Evolutionary conservation across 2,888 invertebrate genomes (phyloP), one percentile per base, ranked within the genome.

Genomic region (Resseliella maxima): DNA sequence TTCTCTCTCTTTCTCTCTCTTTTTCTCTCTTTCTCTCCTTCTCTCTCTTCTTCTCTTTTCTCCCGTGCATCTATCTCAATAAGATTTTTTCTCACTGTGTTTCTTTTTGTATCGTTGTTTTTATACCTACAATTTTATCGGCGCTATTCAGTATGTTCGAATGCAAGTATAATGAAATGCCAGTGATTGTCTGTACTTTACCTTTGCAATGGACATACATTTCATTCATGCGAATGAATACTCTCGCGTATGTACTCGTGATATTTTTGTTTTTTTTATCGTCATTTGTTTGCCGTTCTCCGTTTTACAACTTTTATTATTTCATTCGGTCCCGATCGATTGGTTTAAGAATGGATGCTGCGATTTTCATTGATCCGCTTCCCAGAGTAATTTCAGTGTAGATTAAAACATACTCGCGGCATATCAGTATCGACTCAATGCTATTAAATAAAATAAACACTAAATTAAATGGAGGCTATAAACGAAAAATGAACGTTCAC

Each of bases 391-490:
- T 72, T 35, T 72, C 72, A 72, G 35, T n/a, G 5, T 15, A 35
- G 72, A 72, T 72, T 72, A 72, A 72, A 59, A 50, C n/a, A 15
- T 72, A 72, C 72, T 72, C n/a, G 72, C 72, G 72, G 72, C 72
- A 72, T 24, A 59, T 24, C n/a, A 2, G 24, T 50, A 24, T 59
- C 27, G 27, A 59, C n/a, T 72, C 35, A 72, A 72, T 59, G 24
- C 59, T 24, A 59, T 59, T 59, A 59, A 59, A 59, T 24, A 59
- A 18, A 8, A 50, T 24, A 24, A 59, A 59, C n/a, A 72, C 12
- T 12, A 72, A 72, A 72, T 12, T 72, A 1, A 27, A 72, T 15
- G 0, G 72, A n/a, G 59, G 1, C 27, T 15, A 31, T 72, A n/a
- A 27, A 72, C 31, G 72, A 72, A 15, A 72, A 72, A 2, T 10